phyloP scores from a whole-genome alignment of 2,888 invertebrate species.

The Xestoiulus laeticollis region DNA sequence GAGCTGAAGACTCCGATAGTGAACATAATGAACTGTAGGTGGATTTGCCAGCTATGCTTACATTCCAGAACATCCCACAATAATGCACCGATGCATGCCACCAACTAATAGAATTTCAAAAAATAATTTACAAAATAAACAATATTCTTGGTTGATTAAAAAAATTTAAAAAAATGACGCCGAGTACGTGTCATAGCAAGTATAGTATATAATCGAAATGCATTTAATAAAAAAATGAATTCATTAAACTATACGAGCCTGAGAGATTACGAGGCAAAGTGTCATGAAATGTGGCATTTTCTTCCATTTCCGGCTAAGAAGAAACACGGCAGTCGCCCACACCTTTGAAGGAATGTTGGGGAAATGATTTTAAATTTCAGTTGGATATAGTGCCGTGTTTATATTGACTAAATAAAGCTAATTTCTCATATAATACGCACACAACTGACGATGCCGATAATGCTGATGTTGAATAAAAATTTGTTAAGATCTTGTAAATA shows the following conservation, averaged over 20 bases:
- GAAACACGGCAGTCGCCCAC: slow-evolving; percentile 80
- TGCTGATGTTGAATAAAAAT: slow-evolving; percentile 85
- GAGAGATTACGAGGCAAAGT: slow-evolving; percentile 78
- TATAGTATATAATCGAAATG: no score
- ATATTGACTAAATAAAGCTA: neutral
- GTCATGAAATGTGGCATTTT: slow-evolving; percentile 85
- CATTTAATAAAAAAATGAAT: neutral
- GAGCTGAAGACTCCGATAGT: slow-evolving; percentile 79
- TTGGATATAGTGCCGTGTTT: neutral
- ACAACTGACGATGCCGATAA: slow-evolving; percentile 78
- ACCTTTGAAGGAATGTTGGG: slow-evolving; percentile 59
- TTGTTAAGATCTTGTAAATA: slow-evolving; percentile 79
- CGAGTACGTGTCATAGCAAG: no score
- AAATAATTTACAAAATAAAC: neutral
- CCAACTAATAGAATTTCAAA: slow-evolving; percentile 58
- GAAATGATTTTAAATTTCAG: neutral
- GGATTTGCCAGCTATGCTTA: slow-evolving; percentile 72
- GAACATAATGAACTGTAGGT: slow-evolving; percentile 79
- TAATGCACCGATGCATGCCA: slow-evolving; percentile 73
- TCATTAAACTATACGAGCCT: slow-evolving; percentile 69
- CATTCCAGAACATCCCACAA: slow-evolving; percentile 74
- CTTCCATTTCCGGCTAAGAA: slow-evolving; percentile 77
- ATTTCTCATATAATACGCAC: slow-evolving; percentile 63
- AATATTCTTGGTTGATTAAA: neutral
- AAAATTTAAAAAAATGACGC: no score